Percentiles rank a stretch among this genome's conserved stretches.
phyloP scores from a whole-genome alignment of 2,113 vertebrate genomes.

The Bettongia penicillata region DNA sequence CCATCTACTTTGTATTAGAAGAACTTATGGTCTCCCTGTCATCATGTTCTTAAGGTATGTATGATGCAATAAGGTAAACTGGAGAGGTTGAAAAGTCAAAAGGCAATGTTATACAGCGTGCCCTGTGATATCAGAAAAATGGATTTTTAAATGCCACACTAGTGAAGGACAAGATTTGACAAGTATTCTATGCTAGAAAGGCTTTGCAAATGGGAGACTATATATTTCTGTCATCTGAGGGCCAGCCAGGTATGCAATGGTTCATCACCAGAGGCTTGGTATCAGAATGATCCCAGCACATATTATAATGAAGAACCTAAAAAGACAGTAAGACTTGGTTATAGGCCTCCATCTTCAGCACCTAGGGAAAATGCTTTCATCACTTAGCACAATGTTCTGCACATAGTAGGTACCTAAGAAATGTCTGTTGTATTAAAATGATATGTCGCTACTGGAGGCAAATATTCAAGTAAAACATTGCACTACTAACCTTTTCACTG shows the following conservation, averaged over 20 bases:
- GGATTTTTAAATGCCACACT: not conserved
- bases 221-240: not conserved
- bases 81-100: not conserved
- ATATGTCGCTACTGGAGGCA: not conserved
- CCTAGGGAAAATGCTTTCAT: not conserved
- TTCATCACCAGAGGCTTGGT: not conserved
- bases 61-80: not conserved
- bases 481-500: conserved; percentile 64
- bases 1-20: not conserved
- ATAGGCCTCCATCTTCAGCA: not conserved
- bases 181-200: not conserved
- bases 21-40: not conserved
- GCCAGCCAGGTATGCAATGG: not conserved
- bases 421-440: not conserved
- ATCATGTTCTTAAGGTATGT: not conserved
- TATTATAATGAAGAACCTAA: not conserved
- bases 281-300: not conserved
- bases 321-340: not conserved
- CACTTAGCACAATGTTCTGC: not conserved
- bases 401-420: not conserved
- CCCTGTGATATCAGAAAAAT: not conserved
- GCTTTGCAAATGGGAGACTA: not conserved
- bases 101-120: not conserved
- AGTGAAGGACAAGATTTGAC: not conserved
- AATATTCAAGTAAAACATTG: conserved; percentile 64